Percentiles rank a stretch among this genome's conserved stretches.
These are phyloP conservation scores for Cylas formicarius DNA, from an alignment of 1,140 invertebrate genomes.

Conservation along the genomic window DNA sequence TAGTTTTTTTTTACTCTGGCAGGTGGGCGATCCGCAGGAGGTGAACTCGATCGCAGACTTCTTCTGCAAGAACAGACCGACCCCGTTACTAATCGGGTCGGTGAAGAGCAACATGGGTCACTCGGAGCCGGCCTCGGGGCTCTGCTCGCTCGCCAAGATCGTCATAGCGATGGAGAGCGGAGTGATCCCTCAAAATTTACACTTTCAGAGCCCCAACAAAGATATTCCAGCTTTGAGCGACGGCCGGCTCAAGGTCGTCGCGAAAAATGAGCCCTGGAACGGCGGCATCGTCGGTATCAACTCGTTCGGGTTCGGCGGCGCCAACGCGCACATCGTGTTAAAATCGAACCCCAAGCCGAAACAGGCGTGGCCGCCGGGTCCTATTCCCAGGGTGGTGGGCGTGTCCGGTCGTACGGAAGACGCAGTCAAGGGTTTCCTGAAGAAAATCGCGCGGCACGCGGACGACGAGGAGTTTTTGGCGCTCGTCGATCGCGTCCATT, in stretches of 20 bases:
- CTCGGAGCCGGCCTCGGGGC: conserved; percentile 86
- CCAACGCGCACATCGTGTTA: conserved; percentile 87
- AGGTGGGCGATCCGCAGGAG: conserved; percentile 92
- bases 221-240: conserved; percentile 83
- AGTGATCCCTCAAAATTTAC: conserved; percentile 83
- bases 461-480: conserved; percentile 70
- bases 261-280: conserved; percentile 69
- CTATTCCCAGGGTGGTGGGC: conserved; percentile 63
- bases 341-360: conserved; percentile 70
- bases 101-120: conserved; percentile 99
- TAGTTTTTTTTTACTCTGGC: neutral
- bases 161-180: conserved; percentile 84
- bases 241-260: conserved; percentile 81
- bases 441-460: conserved; percentile 51
- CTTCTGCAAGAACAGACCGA: conserved; percentile 77
- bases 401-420: conserved; percentile 81
- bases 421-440: conserved; percentile 62
- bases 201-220: conserved; percentile 78
- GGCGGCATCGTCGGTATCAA: conserved; percentile 84
- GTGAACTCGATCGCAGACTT: conserved; percentile 86
- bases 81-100: conserved; percentile 84
- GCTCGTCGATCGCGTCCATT: conserved; percentile 68
- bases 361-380: conserved; percentile 46
- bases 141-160: conserved; percentile 86
- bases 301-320: conserved; percentile 96